Percentiles rank a stretch among this genome's conserved stretches.
phyloP scores from a whole-genome alignment of 2,113 vertebrate species.

The Antechinus stuartii region DNA sequence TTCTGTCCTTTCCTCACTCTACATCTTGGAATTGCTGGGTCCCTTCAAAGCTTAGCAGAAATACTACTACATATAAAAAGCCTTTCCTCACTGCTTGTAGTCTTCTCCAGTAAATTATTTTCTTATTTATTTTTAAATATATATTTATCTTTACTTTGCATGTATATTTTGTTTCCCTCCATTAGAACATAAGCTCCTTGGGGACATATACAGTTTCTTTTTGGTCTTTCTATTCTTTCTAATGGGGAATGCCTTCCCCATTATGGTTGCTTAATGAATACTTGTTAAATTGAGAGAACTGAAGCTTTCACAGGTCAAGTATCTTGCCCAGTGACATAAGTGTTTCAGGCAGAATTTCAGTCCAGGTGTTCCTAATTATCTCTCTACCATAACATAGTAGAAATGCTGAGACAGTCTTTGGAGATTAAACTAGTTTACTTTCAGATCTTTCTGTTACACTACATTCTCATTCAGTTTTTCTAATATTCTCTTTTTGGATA shows the following conservation, averaged over 20 bases:
- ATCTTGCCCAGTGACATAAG: background rate
- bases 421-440: background rate
- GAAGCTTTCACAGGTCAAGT: background rate
- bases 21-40: background rate
- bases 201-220: background rate
- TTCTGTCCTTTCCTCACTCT: background rate
- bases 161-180: background rate
- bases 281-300: background rate
- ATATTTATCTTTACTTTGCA: background rate
- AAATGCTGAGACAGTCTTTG: background rate
- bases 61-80: background rate
- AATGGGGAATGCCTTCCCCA: background rate
- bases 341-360: background rate
- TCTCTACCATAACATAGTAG: background rate
- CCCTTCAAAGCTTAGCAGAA: background rate
- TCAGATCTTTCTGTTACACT: background rate
- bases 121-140: background rate
- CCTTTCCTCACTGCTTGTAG: background rate
- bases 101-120: background rate
- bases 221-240: background rate
- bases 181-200: background rate
- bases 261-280: background rate
- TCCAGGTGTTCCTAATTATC: background rate
- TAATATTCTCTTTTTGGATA: background rate
- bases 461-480: background rate